Evolutionary conservation across 2,113 vertebrate genomes (phyloP), one percentile per base, ranked within the genome.

Genomic region (Lasiurus borealis): DNA sequence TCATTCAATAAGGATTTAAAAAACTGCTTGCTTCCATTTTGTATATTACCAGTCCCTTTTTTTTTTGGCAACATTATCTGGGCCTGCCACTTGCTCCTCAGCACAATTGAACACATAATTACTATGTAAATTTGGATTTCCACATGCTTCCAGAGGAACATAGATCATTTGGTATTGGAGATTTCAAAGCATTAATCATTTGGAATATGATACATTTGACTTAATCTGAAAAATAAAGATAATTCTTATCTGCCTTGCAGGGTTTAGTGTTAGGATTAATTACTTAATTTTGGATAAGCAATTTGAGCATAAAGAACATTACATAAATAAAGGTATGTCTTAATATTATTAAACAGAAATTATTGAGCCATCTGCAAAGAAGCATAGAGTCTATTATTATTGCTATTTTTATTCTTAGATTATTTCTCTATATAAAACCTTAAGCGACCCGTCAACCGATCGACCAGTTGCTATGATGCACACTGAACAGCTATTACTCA

Each of bases 21-120:
- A 92, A 81, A 62, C 34, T 54, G 14, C 59, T 81, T 66, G 87
- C 57, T 46, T 94, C 46, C 34, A 31, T 85, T 91, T 93, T 66
- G 36, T 69, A 78, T 73, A 89, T 80, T 71, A 36, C 13, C 15
- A 62, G 36, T 44, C 50, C 19, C 19, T 68, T 76, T 29, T 68
- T 76, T 29, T 85, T 64, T 80, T 81, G 36, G 2, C 75, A 86
- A 93, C 71, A 93, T 96, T 96, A 97, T 95, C 96, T 96, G 27
- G 48, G 80, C 48, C 95, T 96, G 66, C 80, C 95, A 94, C 76
- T 97, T 96, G 95, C 95, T 97, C 81, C 85, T 88, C 72, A 88
- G 94, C 88, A 97, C 96, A 97, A 96, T 44, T 97, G 95, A 94
- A 93, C 92, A 95, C 66, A 77, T 93, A 97, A 97, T 96, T 97